Evolutionary conservation across 2,888 invertebrate species (phyloP).

Genomic region (Dryomyza anilis): DNA sequence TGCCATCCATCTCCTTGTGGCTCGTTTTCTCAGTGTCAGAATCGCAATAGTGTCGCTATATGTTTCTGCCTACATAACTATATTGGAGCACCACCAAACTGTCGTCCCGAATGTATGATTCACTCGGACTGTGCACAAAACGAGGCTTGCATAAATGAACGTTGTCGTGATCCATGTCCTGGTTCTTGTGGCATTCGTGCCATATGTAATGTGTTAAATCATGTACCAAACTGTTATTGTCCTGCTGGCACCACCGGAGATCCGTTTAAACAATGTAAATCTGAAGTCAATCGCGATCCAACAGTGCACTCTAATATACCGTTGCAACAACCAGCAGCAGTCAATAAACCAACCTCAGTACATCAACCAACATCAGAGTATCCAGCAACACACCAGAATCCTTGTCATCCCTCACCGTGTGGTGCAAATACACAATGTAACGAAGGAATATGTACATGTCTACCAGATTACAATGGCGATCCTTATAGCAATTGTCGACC

Average conservation of each 20-base stretch:
- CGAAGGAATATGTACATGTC: constrained; percentile 70
- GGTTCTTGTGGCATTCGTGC: constrained; percentile 76
- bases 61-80: constrained; percentile 67
- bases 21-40: constrained; percentile 70
- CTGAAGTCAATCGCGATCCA: too few relatives aligned
- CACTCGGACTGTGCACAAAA: constrained; percentile 65
- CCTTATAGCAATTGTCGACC: constrained; percentile 73
- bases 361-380: too few relatives aligned
- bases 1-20: constrained; percentile 72
- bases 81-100: constrained; percentile 67
- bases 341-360: constrained; percentile 62
- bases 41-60: constrained; percentile 66
- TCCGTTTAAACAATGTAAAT: constrained; percentile 73
- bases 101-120: constrained; percentile 66
- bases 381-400: constrained; percentile 52
- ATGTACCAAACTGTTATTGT: constrained; percentile 77
- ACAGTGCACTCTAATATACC: too few relatives aligned
- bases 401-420: constrained; percentile 64
- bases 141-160: constrained; percentile 70
- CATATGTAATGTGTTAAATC: constrained; percentile 72
- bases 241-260: constrained; percentile 65
- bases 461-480: constrained; percentile 70
- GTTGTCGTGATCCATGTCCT: constrained; percentile 74
- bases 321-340: constrained; percentile 37
- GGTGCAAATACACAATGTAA: constrained; percentile 64